phyloP scores from a whole-genome alignment of 2,888 invertebrate species.

The Drosophila melanocephala region DNA sequence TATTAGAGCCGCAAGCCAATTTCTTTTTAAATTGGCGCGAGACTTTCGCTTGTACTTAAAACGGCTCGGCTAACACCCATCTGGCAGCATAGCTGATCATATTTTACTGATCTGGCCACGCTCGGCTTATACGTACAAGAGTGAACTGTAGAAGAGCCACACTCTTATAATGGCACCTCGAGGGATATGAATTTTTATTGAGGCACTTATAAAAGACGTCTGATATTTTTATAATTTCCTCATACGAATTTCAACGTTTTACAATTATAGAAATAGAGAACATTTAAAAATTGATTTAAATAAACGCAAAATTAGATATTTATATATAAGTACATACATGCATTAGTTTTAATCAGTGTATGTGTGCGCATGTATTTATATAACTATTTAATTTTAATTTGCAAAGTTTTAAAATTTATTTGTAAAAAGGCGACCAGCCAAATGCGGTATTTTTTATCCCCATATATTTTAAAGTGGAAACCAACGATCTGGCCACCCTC shows the following conservation, averaged over 20 bases:
- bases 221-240: background rate
- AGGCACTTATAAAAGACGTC: background rate
- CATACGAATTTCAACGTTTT: background rate
- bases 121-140: background rate
- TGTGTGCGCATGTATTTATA: background rate
- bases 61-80: background rate
- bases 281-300: background rate
- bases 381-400: background rate
- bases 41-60: background rate
- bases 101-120: conserved; percentile 17
- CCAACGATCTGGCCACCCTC: background rate
- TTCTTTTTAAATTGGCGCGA: conserved; percentile 23
- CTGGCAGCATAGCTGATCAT: background rate
- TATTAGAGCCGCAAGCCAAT: background rate
- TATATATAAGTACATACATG: background rate
- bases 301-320: background rate
- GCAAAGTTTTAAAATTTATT: background rate
- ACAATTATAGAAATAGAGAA: background rate
- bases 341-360: background rate
- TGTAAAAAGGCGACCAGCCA: background rate
- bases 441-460: conserved; percentile 1
- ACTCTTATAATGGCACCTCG: background rate
- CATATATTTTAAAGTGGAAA: background rate
- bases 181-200: background rate
- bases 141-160: background rate